Base-by-base conservation (phyloP, 1,140 invertebrate species). In the Microplitis demolitor region DNA sequence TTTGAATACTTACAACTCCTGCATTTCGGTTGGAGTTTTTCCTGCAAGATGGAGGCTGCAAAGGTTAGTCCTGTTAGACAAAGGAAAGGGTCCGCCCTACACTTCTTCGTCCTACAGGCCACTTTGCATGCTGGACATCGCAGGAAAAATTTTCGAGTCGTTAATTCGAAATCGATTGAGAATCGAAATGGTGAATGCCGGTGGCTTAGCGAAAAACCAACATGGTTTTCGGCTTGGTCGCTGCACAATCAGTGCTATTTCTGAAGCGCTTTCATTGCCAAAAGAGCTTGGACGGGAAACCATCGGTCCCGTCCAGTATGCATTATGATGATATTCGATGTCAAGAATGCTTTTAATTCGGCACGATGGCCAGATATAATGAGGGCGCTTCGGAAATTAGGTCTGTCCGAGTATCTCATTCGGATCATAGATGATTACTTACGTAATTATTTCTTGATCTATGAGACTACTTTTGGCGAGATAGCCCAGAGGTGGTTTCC, bases 71-170 rank as follows among this genome's bases (percentile, higher is more conserved):
- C 71, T 73, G 11, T 31, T 74, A 14, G 34, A 34, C 33, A 72
- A 83, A 58, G 61, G 67, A 1, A 79, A 78, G 11, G 71, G 71
- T 35, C n/a, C 66, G 9, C 71, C 50, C 3, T 69, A 74, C 24
- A 68, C 62, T 1, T 72, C 80, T 13, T 78, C 76, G 4, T 74
- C 78, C 0, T 83, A 78, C 64, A 74, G 83, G 64, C 82, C 83
- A 6, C 72, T 83, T 4, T 81, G 64, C 34, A 61, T 79, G 34
- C 60, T 77, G 9, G 62, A 79, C 60, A 51, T 24, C 9, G 11
- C 74, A 0, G 74, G 78, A 3, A 79, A 82, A 63, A 34, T 79
- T 3, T 33, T 74, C 0, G 77, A 81, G 50, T 58, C 24, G 33
- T 62, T 78, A 0, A 24, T 80, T 4, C 16, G 60, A 31, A 14